Base-by-base conservation (phyloP, 2,888 invertebrate genomes). In the Germaria angustata region DNA sequence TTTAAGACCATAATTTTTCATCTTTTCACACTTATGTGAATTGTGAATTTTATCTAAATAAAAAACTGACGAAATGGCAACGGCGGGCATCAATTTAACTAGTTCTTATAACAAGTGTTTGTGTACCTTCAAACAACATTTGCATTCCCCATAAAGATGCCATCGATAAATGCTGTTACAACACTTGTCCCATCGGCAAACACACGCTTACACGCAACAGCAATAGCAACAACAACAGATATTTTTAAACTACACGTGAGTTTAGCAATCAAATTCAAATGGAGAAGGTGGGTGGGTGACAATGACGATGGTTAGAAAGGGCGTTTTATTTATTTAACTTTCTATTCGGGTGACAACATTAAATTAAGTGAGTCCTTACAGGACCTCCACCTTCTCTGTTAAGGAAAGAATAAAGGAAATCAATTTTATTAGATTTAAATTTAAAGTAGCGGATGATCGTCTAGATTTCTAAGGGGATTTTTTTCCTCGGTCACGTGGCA, bases 401-500 rank as follows among this genome's bases (percentile, higher is more conserved):
- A 55, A 20, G 22, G 28, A 73, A 75, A 44, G 28, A 63, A 75
- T 69, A 66, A 66, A 79, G 80, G 86, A 89, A 90, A 89, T 90
- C 90, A 89, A 90, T 90, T 89, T 89, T 88, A 89, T 90, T 89
- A 89, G 89, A 90, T 90, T 89, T 90, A 87, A 88, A 88, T 89
- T 89, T 89, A 89, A 89, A 90, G 88, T 88, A 87, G 86, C 59
- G 86, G 86, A 86, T 87, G 88, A 85, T 88, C 86, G 84, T 81
- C 87, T 86, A 86, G 86, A 88, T 87, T 88, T 88, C 86, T 86
- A 86, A 86, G 86, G 87, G 61, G 32, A 28, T 28, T 28, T 28
- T 32, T 49, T 68, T 76, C 28, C 85, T 85, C 84, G 86, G 85
- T 75, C 86, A 86, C 86, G 86, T 86, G 86, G 24, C 85, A n/a